These are phyloP conservation scores for Stichodactyla mertensii DNA, from an alignment of 64 coral and sea anemone species.

Conservation along the genomic window DNA sequence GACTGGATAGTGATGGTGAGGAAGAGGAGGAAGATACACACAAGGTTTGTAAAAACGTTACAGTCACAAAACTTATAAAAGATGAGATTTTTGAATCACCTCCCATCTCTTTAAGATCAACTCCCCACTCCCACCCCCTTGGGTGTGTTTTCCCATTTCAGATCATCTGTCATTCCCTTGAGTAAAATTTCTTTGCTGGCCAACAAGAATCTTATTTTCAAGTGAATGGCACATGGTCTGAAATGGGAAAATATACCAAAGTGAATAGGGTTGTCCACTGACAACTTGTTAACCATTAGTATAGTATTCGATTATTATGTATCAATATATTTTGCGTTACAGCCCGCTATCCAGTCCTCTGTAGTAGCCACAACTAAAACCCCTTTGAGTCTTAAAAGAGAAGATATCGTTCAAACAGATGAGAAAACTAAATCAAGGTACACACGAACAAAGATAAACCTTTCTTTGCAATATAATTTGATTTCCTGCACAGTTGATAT, in stretches of 20 bases:
- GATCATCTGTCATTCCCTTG: no score
- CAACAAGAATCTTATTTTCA: no score
- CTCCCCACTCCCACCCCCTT: no score
- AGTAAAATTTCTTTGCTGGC: no score
- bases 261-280: no score
- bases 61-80: not conserved
- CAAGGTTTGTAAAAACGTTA: conserved; percentile 46
- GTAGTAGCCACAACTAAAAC: conserved; percentile 67
- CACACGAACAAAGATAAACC: not conserved
- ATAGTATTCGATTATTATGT: not conserved
- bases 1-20: conserved; percentile 99
- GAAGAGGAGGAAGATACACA: conserved; percentile 90
- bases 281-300: no score
- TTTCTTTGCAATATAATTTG: not conserved
- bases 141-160: no score
- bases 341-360: conserved; percentile 88
- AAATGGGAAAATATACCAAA: no score
- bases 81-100: not conserved
- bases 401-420: conserved; percentile 45
- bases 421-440: conserved; percentile 83
- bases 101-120: not conserved
- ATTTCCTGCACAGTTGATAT: not conserved
- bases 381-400: conserved; percentile 60
- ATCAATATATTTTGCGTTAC: not conserved
- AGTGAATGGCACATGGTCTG: no score